A percentile compares a stretch with the other conserved stretches of the same genome.
Evolutionary conservation across 2,888 invertebrate species (phyloP).

Genomic region (Tipula confusa): DNA sequence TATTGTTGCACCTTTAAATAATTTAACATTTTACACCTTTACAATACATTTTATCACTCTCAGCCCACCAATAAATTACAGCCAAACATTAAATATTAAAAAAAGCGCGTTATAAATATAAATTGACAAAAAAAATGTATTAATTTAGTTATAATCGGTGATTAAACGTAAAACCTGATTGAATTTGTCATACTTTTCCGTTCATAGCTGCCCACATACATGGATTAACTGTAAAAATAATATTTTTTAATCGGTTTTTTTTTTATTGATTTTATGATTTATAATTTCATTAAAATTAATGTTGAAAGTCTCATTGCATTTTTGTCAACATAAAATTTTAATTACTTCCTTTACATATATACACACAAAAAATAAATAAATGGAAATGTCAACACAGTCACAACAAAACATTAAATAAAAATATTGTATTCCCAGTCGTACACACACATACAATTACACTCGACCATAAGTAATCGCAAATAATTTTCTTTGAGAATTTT

Average conservation of each 20-base stretch:
- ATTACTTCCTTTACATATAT: not conserved
- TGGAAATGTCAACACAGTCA: not conserved
- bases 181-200: slow-evolving; percentile 1
- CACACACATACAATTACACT: not conserved
- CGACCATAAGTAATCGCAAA: not conserved
- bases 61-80: too few relatives aligned
- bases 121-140: not conserved
- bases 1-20: too few relatives aligned
- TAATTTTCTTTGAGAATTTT: not conserved
- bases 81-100: not conserved
- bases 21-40: too few relatives aligned
- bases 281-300: not conserved
- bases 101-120: not conserved
- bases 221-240: not conserved
- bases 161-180: slow-evolving; percentile 9
- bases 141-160: slow-evolving; percentile 16
- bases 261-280: slow-evolving; percentile 3
- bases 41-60: too few relatives aligned
- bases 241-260: not conserved
- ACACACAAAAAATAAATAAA: too few relatives aligned
- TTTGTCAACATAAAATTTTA: not conserved
- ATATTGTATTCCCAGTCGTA: not conserved
- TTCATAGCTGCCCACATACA: not conserved
- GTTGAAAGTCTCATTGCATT: not conserved
- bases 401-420: not conserved